A percentile compares a stretch with the other conserved stretches of the same genome.
Evolutionary conservation across 2,888 invertebrate species (phyloP).

Genomic region (Schrankia costaestrigalis): DNA sequence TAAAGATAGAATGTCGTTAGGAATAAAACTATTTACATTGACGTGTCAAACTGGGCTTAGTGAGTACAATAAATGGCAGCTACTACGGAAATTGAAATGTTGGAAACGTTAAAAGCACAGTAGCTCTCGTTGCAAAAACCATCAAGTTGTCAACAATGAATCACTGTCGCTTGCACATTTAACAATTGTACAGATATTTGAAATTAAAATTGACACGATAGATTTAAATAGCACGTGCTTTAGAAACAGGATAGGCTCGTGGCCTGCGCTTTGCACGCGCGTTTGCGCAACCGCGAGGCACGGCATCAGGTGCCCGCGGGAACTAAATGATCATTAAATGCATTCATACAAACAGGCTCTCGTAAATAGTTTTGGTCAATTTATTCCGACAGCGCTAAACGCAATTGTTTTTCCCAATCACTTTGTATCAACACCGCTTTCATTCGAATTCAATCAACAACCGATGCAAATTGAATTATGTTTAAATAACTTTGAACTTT

Average conservation of each 20-base stretch:
- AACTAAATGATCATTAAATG: slow-evolving; percentile 36
- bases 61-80: too few relatives aligned
- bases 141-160: slow-evolving; percentile 38
- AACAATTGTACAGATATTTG: slow-evolving; percentile 31
- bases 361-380: slow-evolving; percentile 28
- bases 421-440: not conserved
- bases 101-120: slow-evolving; percentile 1
- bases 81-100: slow-evolving; percentile 4
- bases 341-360: slow-evolving; percentile 20
- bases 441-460: slow-evolving; percentile 37
- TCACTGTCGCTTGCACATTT: slow-evolving; percentile 39
- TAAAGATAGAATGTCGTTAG: slow-evolving; percentile 15
- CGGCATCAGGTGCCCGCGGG: slow-evolving; percentile 51
- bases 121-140: slow-evolving; percentile 23
- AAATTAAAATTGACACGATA: slow-evolving; percentile 43
- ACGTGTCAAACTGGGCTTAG: too few relatives aligned
- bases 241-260: slow-evolving; percentile 19
- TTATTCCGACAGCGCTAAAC: slow-evolving; percentile 10
- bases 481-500: too few relatives aligned
- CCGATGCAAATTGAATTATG: too few relatives aligned
- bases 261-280: slow-evolving; percentile 22
- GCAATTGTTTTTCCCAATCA: slow-evolving; percentile 39
- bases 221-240: slow-evolving; percentile 46
- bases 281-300: slow-evolving; percentile 40
- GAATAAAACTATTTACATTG: too few relatives aligned